Base-by-base conservation (phyloP, 2,113 vertebrate genomes). In the Ifrita kowaldi region DNA sequence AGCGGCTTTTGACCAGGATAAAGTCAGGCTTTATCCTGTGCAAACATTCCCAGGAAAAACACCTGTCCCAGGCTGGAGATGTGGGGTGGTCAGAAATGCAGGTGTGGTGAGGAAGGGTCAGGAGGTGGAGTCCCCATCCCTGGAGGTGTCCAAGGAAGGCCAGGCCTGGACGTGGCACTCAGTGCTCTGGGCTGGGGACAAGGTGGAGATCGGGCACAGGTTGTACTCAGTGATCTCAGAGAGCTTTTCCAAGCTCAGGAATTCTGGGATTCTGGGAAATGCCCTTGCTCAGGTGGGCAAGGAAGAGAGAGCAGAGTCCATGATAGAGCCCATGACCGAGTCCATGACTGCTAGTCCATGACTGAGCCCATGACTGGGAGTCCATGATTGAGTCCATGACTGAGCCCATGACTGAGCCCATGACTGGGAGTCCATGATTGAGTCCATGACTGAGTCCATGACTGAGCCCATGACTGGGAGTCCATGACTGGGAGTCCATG, bases 161-260 rank as follows among this genome's bases (percentile, higher is more conserved):
- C 56, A 26, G 1, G 13, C 1, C 56, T 49, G 65, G 41, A 49
- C 1, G 3, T 82, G 52, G 9, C 28, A 39, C 39, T 32, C 16
- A 32, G 65, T 0, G 85, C 49, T 26, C 68, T 67, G 87, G 52
- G 59, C 59, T 81, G 52, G 77, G 37, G 44, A 44, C 52, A 14
- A 14, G 37, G 52, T 52, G 44, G 22, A 28, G 3, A n/a, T 7
- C 3, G 8, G 52, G 6, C 52, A 74, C 33, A 52, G 28, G 0
- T 4, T 5, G 52, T 7, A 4, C 7, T 39, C 2, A 1, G 1
- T 26, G 69, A 4, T 10, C 46, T 15, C 16, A 11, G 28, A 39
- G 19, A 5, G 46, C 3, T 83, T 62, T 68, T 41, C 41, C 70
- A 47, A 9, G 19, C 69, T n/a, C 23, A 4, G 15, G 0, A 47